Evolutionary conservation across 2,113 vertebrate species (phyloP), one percentile per base, ranked within the genome.

Genomic region (Lanius ludovicianus): DNA sequence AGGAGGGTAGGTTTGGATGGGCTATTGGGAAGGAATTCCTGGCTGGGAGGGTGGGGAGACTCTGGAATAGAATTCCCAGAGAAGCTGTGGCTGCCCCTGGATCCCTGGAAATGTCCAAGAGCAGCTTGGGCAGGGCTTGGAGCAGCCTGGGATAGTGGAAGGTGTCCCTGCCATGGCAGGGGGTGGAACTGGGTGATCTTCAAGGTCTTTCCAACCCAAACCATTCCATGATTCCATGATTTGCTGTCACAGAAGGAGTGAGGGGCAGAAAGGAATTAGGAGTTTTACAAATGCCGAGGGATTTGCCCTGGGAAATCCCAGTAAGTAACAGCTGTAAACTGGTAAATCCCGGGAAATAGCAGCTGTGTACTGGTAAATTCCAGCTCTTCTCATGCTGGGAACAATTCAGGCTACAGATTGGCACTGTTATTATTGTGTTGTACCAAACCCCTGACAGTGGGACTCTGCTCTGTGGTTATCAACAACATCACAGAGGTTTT

Each of bases 41-140:
- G 39, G 13, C 31, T 27, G 10, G 7, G 50, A 73, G 23, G 22
- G 18, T 44, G 39, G 23, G 22, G 7, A 50, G 35, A 10, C 0
- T 0, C 27, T 82, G 53, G 41, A 0, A 0, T 15, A 0, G 69
- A 23, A 56, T 74, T 64, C 0, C 42, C 44, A 62, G 47, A 23
- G 12, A 0, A 11, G 28, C 18, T 60, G 57, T 27, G 57, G 35
- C 35, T 37, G 57, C 57, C 15, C 28, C n/a, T 68, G 62, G 62
- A 69, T 46, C 39, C 22, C 55, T 78, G 74, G 74, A 0, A 28
- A 2, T 77, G 73, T 0, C 55, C 84, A 18, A 53, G 23, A 28
- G 22, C 55, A 39, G 33, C 27, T 0, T 60, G 63, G 52, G 19
- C 6, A 6, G 19, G 37, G 6, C 1, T 60, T 13, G 64, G 44